Conservation (phyloP, 2,888 invertebrate species). For the Oxyteleia sp. region DNA sequence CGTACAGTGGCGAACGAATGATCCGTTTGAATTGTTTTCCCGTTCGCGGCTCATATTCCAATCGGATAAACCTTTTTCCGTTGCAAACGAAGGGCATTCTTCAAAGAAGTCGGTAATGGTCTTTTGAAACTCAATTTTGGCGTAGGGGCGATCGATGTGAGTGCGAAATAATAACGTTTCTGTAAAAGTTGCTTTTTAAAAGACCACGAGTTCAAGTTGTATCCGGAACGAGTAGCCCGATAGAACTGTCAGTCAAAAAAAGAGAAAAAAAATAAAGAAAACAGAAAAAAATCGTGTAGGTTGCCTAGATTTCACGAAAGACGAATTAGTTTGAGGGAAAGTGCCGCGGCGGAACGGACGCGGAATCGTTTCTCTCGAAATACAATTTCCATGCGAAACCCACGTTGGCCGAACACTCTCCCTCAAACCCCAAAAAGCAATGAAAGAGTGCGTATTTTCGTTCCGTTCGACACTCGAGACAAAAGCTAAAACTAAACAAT, state of each 20-base stretch:
- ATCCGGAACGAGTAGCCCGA: constrained; percentile 51
- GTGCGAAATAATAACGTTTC: constrained; percentile 43
- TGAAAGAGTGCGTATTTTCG: constrained; percentile 59
- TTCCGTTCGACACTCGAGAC: constrained; percentile 47
- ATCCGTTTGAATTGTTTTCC: constrained; percentile 14
- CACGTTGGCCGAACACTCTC: constrained; percentile 26
- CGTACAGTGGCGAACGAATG: constrained; percentile 2
- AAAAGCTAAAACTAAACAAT: constrained; percentile 19
- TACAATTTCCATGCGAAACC: too few species aligned
- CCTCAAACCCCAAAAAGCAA: constrained; percentile 43
- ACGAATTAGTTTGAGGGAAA: constrained; percentile 48
- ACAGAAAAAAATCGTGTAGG: too few species aligned
- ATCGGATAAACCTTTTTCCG: constrained; percentile 44
- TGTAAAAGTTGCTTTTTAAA: constrained; percentile 59
- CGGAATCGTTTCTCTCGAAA: too few species aligned
- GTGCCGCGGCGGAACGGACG: constrained; percentile 12
- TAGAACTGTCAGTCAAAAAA: constrained; percentile 64
- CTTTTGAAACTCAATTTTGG: constrained; percentile 50
- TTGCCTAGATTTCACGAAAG: constrained; percentile 66
- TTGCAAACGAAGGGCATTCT: constrained; percentile 68
- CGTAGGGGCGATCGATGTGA: constrained; percentile 32
- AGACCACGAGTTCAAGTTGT: constrained; percentile 60
- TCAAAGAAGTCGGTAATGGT: constrained; percentile 52
- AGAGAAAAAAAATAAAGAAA: too few species aligned
- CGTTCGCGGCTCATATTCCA: constrained; percentile 37